phyloP scores from a whole-genome alignment of 2,888 invertebrate genomes.

The Subacronicta megacephala region DNA sequence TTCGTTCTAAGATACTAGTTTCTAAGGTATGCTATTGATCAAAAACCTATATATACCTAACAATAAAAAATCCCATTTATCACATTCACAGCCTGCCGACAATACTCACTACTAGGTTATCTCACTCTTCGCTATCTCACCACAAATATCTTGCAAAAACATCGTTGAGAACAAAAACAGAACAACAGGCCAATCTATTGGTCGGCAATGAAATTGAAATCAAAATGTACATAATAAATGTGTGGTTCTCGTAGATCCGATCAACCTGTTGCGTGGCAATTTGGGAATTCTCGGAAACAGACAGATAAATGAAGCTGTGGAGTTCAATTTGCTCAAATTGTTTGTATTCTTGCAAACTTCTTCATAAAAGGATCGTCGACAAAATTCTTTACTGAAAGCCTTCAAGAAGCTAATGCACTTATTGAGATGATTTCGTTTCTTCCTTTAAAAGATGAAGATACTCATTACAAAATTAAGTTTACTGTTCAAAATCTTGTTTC shows the following conservation, averaged over 20 bases:
- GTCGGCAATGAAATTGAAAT: slow-evolving; percentile 7
- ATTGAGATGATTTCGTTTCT: slow-evolving; percentile 34
- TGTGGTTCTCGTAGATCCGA: slow-evolving; percentile 13
- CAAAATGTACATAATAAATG: slow-evolving; percentile 28
- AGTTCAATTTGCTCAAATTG: slow-evolving; percentile 22
- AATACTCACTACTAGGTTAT: no score
- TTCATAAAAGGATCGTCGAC: neutral
- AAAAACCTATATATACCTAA: neutral
- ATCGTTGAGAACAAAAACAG: neutral
- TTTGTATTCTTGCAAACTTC: slow-evolving; percentile 22
- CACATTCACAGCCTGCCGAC: no score
- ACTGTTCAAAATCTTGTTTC: slow-evolving; percentile 39
- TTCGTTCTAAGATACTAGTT: neutral
- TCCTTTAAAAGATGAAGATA: slow-evolving; percentile 60
- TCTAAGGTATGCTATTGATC: neutral
- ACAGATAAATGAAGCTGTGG: slow-evolving; percentile 26
- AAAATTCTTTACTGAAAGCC: slow-evolving; percentile 6
- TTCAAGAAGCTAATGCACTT: slow-evolving; percentile 51
- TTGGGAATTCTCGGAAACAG: slow-evolving; percentile 37
- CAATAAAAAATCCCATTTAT: neutral
- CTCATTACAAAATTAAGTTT: slow-evolving; percentile 52
- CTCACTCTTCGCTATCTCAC: no score
- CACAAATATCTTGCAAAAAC: no score
- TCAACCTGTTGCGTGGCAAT: slow-evolving; percentile 60
- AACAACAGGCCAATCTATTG: neutral